Base-by-base conservation (phyloP, 2,113 vertebrate genomes). In the Oreochromis spilurus region DNA sequence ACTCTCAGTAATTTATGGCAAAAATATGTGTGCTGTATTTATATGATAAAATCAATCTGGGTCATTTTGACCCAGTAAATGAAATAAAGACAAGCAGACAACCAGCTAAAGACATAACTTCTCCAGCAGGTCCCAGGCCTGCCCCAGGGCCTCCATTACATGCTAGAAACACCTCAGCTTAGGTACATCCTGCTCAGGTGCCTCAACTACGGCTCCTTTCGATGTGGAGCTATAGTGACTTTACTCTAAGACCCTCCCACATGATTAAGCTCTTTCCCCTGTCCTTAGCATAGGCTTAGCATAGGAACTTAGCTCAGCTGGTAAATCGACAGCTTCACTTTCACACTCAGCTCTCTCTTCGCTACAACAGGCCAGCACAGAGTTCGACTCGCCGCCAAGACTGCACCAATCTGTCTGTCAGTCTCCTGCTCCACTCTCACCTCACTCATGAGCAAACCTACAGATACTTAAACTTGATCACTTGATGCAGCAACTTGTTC, bases 21-120 rank as follows among this genome's bases (percentile, higher is more conserved):
- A 70, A 70, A 40, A 3, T 0, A 2, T 43, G 11, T 26, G 55
- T 3, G n/a, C 12, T 24, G 0, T 70, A 21, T 40, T 38, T 67
- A 67, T 67, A 40, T 67, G 34, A 67, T 5, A 21, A 0, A 40
- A 13, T 13, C 34, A 9, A 13, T 67, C 11, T 6, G n/a, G n/a
- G 38, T 43, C 0, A 70, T 45, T 43, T 43, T 70, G 38, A 43
- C 36, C 12, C 7, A 21, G 58, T 13, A 65, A 38, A 65, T 3
- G 19, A 38, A 65, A n/a, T n/a, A 65, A 65, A 65, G 34, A 1
- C n/a, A 70, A 70, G 12, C n/a, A 43, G 7, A 43, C 65, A 3
- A 70, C 0, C 36, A 8, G 11, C 4, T 38, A 70, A 21, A 67
- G 36, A 40, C n/a, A 21, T 14, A 67, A 70, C n/a, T 21, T 16